Evolutionary conservation across 2,888 invertebrate genomes (phyloP).

Genomic region (Clostera curtula): DNA sequence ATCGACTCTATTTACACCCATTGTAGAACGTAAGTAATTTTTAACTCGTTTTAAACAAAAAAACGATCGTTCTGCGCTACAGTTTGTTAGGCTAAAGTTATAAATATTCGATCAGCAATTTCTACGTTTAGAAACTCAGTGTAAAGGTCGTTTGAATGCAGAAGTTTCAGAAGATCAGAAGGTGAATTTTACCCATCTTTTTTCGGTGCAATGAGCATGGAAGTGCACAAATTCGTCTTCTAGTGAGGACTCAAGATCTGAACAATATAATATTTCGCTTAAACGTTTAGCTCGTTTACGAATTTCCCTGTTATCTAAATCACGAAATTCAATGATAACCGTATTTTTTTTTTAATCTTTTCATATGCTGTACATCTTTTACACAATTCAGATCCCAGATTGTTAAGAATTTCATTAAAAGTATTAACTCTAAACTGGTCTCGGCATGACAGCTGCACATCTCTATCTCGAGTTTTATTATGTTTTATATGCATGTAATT

Average conservation of each 20-base stretch:
- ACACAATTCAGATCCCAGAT: no score
- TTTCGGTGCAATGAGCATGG: slow-evolving; percentile 1
- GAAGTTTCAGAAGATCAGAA: slow-evolving; percentile 3
- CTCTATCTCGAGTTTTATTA: no score
- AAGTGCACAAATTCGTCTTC: slow-evolving; percentile 1
- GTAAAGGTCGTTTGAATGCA: slow-evolving; percentile 2
- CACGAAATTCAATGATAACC: no score
- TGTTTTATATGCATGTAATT: no score
- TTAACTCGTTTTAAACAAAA: slow-evolving; percentile 2
- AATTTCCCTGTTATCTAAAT: no score
- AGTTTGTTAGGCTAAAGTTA: no score
- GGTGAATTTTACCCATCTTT: not conserved
- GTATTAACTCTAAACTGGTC: no score
- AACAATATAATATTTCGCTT: not conserved
- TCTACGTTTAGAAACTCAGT: slow-evolving; percentile 4
- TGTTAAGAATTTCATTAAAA: no score
- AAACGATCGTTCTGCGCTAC: slow-evolving; percentile 4
- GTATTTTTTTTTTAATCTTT: no score
- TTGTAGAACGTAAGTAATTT: slow-evolving; percentile 3
- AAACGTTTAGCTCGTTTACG: no score
- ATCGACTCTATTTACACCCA: not conserved
- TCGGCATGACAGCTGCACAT: no score
- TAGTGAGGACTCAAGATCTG: slow-evolving; percentile 1
- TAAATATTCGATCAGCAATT: slow-evolving; percentile 4
- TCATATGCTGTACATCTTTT: no score